Evolutionary conservation across 2,797 vertebrate species (phyloP).

Genomic region (Lophius americanus): DNA sequence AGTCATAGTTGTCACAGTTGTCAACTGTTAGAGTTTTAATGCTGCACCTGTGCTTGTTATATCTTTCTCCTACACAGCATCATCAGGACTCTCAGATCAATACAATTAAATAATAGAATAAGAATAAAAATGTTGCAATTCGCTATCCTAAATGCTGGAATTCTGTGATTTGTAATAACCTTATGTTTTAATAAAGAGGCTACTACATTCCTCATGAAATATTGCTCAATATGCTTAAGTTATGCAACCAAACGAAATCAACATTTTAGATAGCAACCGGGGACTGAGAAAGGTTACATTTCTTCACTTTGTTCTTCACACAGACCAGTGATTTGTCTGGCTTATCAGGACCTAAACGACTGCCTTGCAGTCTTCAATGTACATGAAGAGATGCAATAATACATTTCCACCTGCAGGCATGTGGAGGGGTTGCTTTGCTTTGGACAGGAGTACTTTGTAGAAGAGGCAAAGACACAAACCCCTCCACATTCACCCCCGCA

Average conservation of each 20-base stretch:
- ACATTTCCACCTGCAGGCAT: conserved; percentile 21
- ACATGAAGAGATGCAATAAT: conserved; percentile 8
- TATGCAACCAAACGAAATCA: conserved; percentile 41
- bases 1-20: too few relatives aligned
- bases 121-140: background rate
- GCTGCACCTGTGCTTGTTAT: background rate
- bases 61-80: background rate
- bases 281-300: conserved; percentile 26
- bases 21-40: too few relatives aligned
- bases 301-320: conserved; percentile 13
- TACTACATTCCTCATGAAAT: conserved; percentile 50
- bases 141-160: conserved; percentile 35
- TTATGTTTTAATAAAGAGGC: conserved; percentile 32
- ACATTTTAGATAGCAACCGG: background rate
- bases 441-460: conserved; percentile 27
- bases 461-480: background rate
- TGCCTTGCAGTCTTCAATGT: background rate
- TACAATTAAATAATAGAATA: too few relatives aligned
- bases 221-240: conserved; percentile 45
- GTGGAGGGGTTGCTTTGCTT: conserved; percentile 5
- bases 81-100: background rate
- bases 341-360: conserved; percentile 1
- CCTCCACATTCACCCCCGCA: background rate
- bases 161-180: conserved; percentile 15
- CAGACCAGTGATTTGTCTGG: conserved; percentile 10